Percentiles rank a stretch among this genome's conserved stretches.
Evolutionary conservation across 1,140 invertebrate species (phyloP).

Genomic region (Bombus waltoni): DNA sequence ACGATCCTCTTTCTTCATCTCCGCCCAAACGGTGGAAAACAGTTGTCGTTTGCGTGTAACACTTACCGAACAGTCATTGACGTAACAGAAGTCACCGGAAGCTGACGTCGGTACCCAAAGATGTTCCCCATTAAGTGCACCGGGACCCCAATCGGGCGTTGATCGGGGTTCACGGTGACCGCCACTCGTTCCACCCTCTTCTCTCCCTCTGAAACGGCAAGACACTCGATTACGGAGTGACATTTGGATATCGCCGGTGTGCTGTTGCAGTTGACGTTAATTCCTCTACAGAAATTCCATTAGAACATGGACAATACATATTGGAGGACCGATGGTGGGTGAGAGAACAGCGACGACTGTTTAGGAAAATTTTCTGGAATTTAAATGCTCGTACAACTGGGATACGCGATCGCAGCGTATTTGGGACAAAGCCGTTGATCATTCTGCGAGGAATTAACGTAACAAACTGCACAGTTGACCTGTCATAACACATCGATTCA

Average conservation of each 20-base stretch:
- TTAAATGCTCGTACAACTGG: background rate
- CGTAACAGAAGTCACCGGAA: slow-evolving; percentile 96
- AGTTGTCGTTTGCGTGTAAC: background rate
- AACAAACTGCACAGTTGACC: background rate
- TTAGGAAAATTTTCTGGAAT: background rate
- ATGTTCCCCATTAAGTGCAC: slow-evolving; percentile 92
- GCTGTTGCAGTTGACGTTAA: slow-evolving; percentile 48
- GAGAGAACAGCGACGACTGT: background rate
- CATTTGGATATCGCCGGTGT: slow-evolving; percentile 21
- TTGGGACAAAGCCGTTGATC: background rate
- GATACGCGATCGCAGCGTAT: background rate
- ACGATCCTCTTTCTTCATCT: background rate
- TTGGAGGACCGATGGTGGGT: too few relatives aligned
- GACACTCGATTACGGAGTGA: slow-evolving; percentile 59
- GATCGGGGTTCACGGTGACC: slow-evolving; percentile 86
- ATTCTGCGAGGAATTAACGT: background rate
- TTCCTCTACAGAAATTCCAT: slow-evolving; percentile 39
- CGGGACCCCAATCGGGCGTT: slow-evolving; percentile 92
- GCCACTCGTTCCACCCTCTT: slow-evolving; percentile 69
- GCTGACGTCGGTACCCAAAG: slow-evolving; percentile 93
- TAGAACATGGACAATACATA: background rate
- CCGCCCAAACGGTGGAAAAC: too few relatives aligned
- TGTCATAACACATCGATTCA: slow-evolving; percentile 4
- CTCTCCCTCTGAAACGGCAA: slow-evolving; percentile 82
- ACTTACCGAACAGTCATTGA: slow-evolving; percentile 94